These are phyloP conservation scores for Laupala kohalensis DNA, from an alignment of 1,140 invertebrate genomes.

Conservation along the genomic window DNA sequence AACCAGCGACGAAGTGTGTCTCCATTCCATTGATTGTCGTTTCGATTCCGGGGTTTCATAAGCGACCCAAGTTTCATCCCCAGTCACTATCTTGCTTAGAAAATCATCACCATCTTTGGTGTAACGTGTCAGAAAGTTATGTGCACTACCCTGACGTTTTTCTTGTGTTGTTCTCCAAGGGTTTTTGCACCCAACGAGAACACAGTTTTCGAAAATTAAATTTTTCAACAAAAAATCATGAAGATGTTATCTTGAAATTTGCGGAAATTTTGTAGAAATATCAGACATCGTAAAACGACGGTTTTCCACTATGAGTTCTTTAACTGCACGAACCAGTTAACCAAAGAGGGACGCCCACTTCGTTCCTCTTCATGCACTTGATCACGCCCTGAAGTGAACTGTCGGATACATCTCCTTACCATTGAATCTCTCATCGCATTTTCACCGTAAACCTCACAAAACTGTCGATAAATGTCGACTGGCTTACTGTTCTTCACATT, in stretches of 20 bases:
- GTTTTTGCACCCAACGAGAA: too few relatives aligned
- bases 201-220: too few relatives aligned
- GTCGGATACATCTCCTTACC: not conserved
- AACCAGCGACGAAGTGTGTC: not conserved
- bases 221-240: too few relatives aligned
- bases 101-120: slow-evolving; percentile 16
- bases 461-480: not conserved
- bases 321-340: too few relatives aligned
- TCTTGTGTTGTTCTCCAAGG: too few relatives aligned
- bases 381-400: too few relatives aligned
- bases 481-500: not conserved
- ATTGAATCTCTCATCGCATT: slow-evolving; percentile 2
- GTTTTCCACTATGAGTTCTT: too few relatives aligned
- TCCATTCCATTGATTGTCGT: slow-evolving; percentile 10
- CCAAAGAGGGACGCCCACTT: too few relatives aligned
- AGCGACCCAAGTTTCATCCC: slow-evolving; percentile 17
- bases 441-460: not conserved
- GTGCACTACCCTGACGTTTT: not conserved
- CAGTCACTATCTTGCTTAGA: slow-evolving; percentile 17
- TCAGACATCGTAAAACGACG: too few relatives aligned
- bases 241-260: too few relatives aligned
- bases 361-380: not conserved
- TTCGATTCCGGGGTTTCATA: slow-evolving; percentile 14
- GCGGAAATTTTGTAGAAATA: too few relatives aligned
- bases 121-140: slow-evolving; percentile 15